A percentile compares a stretch with the other conserved stretches of the same genome.
phyloP scores from a whole-genome alignment of 2,888 invertebrate genomes.

The Trimorus sp. region DNA sequence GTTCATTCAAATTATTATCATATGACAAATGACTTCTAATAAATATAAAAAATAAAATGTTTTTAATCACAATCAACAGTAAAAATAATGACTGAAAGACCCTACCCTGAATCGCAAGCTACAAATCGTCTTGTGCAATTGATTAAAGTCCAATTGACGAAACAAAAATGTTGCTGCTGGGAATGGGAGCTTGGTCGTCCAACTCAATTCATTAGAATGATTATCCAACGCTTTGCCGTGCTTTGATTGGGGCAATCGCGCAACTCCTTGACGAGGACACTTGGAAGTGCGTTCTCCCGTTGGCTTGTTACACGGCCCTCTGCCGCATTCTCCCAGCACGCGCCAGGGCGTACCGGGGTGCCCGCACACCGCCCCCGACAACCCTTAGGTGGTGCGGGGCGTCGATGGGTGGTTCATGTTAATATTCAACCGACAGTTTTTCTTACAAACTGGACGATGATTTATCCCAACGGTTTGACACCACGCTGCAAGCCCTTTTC shows the following conservation, averaged over 20 bases:
- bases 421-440: slow-evolving; percentile 62
- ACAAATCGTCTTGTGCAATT: no score
- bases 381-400: slow-evolving; percentile 81
- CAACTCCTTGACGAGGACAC: slow-evolving; percentile 28
- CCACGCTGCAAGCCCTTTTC: neutral
- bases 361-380: slow-evolving; percentile 78
- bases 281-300: slow-evolving; percentile 47
- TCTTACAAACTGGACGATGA: slow-evolving; percentile 57
- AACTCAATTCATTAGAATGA: no score
- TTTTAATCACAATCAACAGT: no score
- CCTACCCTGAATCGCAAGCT: no score
- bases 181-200: no score
- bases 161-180: no score
- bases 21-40: no score
- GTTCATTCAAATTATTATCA: no score
- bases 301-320: slow-evolving; percentile 64
- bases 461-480: slow-evolving; percentile 56
- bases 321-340: slow-evolving; percentile 76
- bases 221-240: no score
- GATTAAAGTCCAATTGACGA: no score
- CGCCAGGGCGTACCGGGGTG: slow-evolving; percentile 78
- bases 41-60: no score
- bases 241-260: slow-evolving; percentile 34
- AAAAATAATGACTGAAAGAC: no score
- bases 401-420: slow-evolving; percentile 78